Base-by-base conservation (phyloP, 2,113 vertebrate genomes). In the Trochalopteron elliotii region DNA sequence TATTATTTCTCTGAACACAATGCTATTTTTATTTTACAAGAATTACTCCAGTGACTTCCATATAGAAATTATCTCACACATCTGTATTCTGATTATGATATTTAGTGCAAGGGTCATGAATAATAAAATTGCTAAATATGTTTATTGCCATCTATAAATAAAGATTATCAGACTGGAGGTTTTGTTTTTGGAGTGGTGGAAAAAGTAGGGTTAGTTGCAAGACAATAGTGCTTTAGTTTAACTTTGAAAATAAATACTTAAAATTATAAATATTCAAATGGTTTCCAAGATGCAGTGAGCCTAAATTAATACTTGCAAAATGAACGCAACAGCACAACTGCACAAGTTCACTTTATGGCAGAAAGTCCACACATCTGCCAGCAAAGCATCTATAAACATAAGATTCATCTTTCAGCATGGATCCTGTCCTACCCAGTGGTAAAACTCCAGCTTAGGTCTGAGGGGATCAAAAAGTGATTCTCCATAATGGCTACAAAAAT, bases 81-180 rank as follows among this genome's bases (percentile, higher is more conserved):
- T 98, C 97, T 98, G 89, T 98, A 98, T 98, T 98, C 97, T 98
- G 97, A 98, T 98, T 98, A 97, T 97, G 97, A 97, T 97, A 97
- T 97, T 98, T 98, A 97, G 95, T 94, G 93, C 89, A 97, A 97
- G 97, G 98, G 97, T 98, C 97, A 98, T 98, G 98, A 98, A 98
- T 98, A 98, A 98, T 98, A 98, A 98, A 98, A 97, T 95, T 96
- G 96, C 97, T 98, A 98, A 98, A 98, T 98, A 97, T 96, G 98
- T 97, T 98, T 97, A 97, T 97, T 98, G 97, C 96, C 90, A 95
- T 97, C 97, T 98, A 98, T 98, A 98, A 98, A 98, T 98, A 98
- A 98, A 98, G 96, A 97, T 97, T 98, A 97, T 98, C 97, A 88
- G 86, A 94, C 89, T 87, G 25, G 8, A 93, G 96, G 94, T 95